Evolutionary conservation across 2,797 vertebrate species (phyloP).

Genomic region (Hafferia zeledoni): DNA sequence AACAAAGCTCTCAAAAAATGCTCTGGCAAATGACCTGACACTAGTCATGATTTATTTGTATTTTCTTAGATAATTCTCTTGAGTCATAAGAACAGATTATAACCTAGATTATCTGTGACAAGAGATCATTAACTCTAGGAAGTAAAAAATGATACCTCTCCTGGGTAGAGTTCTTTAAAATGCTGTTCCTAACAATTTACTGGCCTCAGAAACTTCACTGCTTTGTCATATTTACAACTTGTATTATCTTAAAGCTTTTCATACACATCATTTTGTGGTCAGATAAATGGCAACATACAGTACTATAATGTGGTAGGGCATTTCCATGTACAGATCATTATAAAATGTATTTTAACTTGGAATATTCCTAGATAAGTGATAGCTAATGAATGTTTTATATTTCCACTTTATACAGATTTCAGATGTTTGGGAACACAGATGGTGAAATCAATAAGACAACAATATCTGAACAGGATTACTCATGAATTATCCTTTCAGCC

Average conservation of each 20-base stretch:
- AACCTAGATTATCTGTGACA: constrained; percentile 40
- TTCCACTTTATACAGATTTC: neutral
- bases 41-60: constrained; percentile 14
- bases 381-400: neutral
- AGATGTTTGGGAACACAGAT: neutral
- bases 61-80: constrained; percentile 43
- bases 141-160: constrained; percentile 29
- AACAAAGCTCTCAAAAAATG: neutral
- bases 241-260: neutral
- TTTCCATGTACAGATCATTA: neutral
- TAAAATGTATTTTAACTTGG: neutral
- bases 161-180: constrained; percentile 24
- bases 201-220: constrained; percentile 3
- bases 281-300: neutral
- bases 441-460: neutral
- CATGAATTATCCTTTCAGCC: neutral
- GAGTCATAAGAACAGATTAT: constrained; percentile 48
- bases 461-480: neutral
- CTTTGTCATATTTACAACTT: neutral
- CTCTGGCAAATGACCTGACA: constrained; percentile 20
- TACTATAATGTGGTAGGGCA: neutral
- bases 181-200: constrained; percentile 10
- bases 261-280: neutral
- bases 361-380: neutral
- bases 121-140: constrained; percentile 42